phyloP scores from a whole-genome alignment of 2,797 vertebrate genomes.

The Crossoptilon crossoptilon region DNA sequence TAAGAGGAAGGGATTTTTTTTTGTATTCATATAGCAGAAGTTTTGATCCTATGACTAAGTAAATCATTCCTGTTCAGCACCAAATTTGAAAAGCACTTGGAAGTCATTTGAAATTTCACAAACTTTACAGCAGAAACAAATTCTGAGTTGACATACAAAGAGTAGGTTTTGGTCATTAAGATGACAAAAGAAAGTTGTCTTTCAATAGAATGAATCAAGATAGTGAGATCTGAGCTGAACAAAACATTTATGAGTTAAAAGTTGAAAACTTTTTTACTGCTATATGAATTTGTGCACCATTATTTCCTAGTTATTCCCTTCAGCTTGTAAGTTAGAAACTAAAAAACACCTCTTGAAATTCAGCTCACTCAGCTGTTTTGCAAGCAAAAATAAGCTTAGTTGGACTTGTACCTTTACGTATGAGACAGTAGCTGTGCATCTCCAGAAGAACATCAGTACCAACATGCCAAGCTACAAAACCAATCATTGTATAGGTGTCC shows the following conservation, averaged over 20 bases:
- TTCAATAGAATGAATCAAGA: not conserved
- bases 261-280: not conserved
- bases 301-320: not conserved
- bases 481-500: conserved; percentile 83
- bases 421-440: conserved; percentile 80
- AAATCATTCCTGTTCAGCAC: not conserved
- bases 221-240: not conserved
- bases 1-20: not conserved
- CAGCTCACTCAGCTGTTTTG: not conserved
- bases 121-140: not conserved
- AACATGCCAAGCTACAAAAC: conserved; percentile 87
- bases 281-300: not conserved
- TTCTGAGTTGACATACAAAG: not conserved
- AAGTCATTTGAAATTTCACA: not conserved
- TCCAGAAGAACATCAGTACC: conserved; percentile 83
- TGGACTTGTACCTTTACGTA: conserved; percentile 78
- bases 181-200: not conserved
- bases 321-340: not conserved
- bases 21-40: not conserved
- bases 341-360: not conserved
- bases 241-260: not conserved
- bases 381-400: not conserved
- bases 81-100: not conserved
- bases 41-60: not conserved
- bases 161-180: not conserved